phyloP scores from a whole-genome alignment of 1,140 invertebrate genomes.

The Tachypleus tridentatus region DNA sequence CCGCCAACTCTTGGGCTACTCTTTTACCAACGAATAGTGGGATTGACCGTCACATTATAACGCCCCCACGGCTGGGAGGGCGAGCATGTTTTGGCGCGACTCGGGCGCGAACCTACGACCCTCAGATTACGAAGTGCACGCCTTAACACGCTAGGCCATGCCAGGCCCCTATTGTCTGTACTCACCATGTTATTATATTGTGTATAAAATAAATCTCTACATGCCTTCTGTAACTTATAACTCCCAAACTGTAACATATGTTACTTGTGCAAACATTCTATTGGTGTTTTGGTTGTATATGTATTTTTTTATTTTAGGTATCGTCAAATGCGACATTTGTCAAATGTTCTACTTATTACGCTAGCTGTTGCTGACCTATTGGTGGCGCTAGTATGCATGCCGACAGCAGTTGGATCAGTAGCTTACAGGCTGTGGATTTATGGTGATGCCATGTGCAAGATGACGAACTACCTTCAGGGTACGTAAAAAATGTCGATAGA shows the following conservation, averaged over 20 bases:
- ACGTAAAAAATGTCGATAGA: constrained; percentile 8
- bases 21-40: no score
- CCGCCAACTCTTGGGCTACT: no score
- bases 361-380: constrained; percentile 14
- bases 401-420: constrained; percentile 49
- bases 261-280: background rate
- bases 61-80: no score
- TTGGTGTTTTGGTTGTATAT: background rate
- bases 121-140: no score
- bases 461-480: constrained; percentile 60
- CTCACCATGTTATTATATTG: background rate
- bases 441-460: constrained; percentile 56
- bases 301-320: constrained; percentile 8
- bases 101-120: no score
- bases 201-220: background rate
- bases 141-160: no score
- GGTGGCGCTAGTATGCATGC: constrained; percentile 21
- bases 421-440: constrained; percentile 55
- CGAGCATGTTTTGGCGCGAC: no score
- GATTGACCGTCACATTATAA: no score
- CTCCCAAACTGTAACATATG: background rate
- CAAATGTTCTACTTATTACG: constrained; percentile 14
- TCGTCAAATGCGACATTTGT: constrained; percentile 15
- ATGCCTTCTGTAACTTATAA: background rate
- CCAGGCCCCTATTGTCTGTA: background rate